These are phyloP conservation scores for Selenia dentaria DNA, from an alignment of 2,888 invertebrate genomes.

Conservation along the genomic window DNA sequence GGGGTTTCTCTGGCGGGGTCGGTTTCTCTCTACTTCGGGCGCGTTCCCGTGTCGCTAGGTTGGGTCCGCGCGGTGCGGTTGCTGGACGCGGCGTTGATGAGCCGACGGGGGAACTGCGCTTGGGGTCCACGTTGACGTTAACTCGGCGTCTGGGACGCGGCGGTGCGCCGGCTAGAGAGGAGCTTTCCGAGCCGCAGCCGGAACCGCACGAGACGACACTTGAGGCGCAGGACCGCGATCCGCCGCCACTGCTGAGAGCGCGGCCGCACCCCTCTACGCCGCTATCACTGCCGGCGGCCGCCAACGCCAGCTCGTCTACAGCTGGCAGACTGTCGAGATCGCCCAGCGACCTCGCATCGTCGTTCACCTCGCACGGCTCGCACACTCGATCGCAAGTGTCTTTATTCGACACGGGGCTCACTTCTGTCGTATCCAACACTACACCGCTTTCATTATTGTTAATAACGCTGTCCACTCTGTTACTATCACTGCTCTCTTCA, in stretches of 20 bases:
- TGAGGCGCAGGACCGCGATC: constrained; percentile 90
- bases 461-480: constrained; percentile 40
- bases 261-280: constrained; percentile 91
- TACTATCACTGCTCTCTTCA: constrained; percentile 38
- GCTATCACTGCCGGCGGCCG: constrained; percentile 91
- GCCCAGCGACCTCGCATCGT: constrained; percentile 71
- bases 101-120: constrained; percentile 77
- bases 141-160: constrained; percentile 82
- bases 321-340: constrained; percentile 75
- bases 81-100: constrained; percentile 80
- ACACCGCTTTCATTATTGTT: constrained; percentile 49
- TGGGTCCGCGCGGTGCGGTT: constrained; percentile 76
- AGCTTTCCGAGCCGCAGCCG: constrained; percentile 92
- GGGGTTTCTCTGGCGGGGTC: constrained; percentile 73
- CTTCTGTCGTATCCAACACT: constrained; percentile 40
- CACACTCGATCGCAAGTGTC: constrained; percentile 53
- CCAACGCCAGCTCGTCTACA: constrained; percentile 67
- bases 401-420: constrained; percentile 43
- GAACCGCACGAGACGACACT: constrained; percentile 92
- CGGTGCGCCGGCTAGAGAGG: constrained; percentile 86
- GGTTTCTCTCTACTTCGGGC: constrained; percentile 86
- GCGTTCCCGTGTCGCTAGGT: constrained; percentile 82
- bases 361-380: constrained; percentile 64
- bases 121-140: constrained; percentile 84
- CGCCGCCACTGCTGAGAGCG: constrained; percentile 87